Evolutionary conservation across 2,113 vertebrate species (phyloP), one percentile per base, ranked within the genome.

Genomic region (Polypterus senegalus): DNA sequence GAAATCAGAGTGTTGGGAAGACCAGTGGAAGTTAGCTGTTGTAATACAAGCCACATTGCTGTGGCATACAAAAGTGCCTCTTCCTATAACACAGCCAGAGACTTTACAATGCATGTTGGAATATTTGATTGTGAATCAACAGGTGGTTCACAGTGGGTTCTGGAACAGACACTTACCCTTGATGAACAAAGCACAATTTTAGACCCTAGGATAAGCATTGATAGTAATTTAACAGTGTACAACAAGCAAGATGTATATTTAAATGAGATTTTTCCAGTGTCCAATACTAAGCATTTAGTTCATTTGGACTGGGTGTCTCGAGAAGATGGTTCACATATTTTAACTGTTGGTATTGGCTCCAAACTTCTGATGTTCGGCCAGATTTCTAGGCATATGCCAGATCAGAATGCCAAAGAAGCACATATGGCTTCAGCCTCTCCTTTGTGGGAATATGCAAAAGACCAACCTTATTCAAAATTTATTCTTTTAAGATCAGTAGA

Each of bases 261-360:
- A 57, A 74, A 59, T 7, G 82, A 76, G 66, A 79, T 79, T 52
- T 81, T 66, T 68, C 62, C 69, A 57, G 70, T 62, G 58, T 73
- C 72, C 45, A 72, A 61, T 54, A 65, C 73, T 69, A 92, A 86
- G 67, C 88, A 69, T 67, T 76, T 89, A 60, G 89, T 99, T 73
- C 93, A 94, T 70, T 83, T 99, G 78, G 96, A 97, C 10, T 99
- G 96, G 95, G 96, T 98, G 71, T 99, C 96, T 66, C 88, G 93
- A 70, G 96, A 99, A 75, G 93, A 98, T 72, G 93, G 96, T 4
- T 94, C 95, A 10, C 96, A 99, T 76, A 83, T 98, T 73, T 74
- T 99, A 43, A 99, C 96, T 4, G 86, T 99, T 46, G 90, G 93
- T 62, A 87, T 99, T 58, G 93, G 93, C 47, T 91, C 92, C 67